Conservation (phyloP, 2,888 invertebrate genomes). For the Tachina grossa region DNA sequence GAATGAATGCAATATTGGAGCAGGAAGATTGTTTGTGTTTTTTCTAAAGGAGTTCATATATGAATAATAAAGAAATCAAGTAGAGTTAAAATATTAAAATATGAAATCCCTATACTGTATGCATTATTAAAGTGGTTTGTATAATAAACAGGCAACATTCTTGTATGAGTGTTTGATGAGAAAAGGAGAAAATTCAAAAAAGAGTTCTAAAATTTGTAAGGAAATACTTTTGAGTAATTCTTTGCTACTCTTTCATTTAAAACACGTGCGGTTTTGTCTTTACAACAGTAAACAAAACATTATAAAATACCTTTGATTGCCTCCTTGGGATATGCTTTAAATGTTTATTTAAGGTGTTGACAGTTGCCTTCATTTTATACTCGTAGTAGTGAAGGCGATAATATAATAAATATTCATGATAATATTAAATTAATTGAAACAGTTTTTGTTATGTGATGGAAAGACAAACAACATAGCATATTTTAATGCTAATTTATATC, state of each 20-base stretch:
- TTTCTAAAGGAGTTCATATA: slow-evolving; percentile 16
- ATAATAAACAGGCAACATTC: slow-evolving; percentile 46
- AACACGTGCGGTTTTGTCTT: slow-evolving; percentile 45
- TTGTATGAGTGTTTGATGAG: slow-evolving; percentile 31
- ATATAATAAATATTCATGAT: slow-evolving; percentile 52
- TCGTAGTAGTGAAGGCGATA: slow-evolving; percentile 29
- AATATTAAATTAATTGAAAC: slow-evolving; percentile 62
- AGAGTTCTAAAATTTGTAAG: neutral
- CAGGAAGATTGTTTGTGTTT: neutral
- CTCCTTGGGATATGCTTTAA: slow-evolving; percentile 65
- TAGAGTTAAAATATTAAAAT: slow-evolving; percentile 32
- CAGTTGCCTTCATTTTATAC: slow-evolving; percentile 42
- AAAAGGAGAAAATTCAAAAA: neutral
- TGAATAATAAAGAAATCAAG: slow-evolving; percentile 64
- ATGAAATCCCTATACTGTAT: slow-evolving; percentile 67
- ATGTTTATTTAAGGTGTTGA: slow-evolving; percentile 62
- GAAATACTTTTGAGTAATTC: slow-evolving; percentile 11
- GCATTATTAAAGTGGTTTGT: slow-evolving; percentile 56
- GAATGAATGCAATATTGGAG: slow-evolving; percentile 38
- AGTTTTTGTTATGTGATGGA: neutral
- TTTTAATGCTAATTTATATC: neutral
- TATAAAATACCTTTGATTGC: slow-evolving; percentile 52
- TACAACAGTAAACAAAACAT: slow-evolving; percentile 33
- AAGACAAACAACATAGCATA: slow-evolving; percentile 7
- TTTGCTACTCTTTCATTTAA: neutral